Evolutionary conservation across 2,888 invertebrate species (phyloP), one percentile per base, ranked within the genome.

Genomic region (Volucella inflata): DNA sequence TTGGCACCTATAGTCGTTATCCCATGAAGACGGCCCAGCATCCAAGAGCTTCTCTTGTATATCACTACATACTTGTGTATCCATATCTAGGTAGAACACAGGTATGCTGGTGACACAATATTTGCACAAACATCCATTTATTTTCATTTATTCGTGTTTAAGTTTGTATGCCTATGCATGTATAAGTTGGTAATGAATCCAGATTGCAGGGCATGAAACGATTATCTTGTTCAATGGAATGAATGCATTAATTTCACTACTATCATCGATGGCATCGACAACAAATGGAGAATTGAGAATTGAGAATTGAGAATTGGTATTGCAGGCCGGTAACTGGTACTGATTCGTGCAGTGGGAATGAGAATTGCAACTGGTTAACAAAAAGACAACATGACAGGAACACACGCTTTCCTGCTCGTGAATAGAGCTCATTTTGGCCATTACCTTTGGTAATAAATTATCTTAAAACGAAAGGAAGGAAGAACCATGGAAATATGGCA

Each of bases 201-300:
- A 80, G 65, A 59, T 71, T 83, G 79, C 64, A 68, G 44, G 82
- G 60, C 83, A 72, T 81, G 53, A 85, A 85, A 85, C 76, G 81
- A 85, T 85, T 85, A 85, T 85, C 85, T 55, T 85, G 85, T 85
- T 85, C 81, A 85, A 76, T 80, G 55, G 40, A 71, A 76, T 85
- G 76, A 81, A 81, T 85, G 76, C 72, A 85, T 76, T 85, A 81
- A 81, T 68, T 67, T 62, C 60, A 62, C 46, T 59, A 76, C 48
- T 50, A 70, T 55, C 55, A 77, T 71, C 72, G 60, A 21, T 62
- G 40, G 40, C 38, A 72, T 72, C 82, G 57, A 77, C 51, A 83
- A 68, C 59, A 71, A 48, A 4, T 30, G 30, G 6, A 30, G 30
- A 30, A 30, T 6, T 30, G 30, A 2, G 30, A 30, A 6, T 6